phyloP scores from a whole-genome alignment of 92 coral and sea anemone genomes.

The Plumapathes pennacea region DNA sequence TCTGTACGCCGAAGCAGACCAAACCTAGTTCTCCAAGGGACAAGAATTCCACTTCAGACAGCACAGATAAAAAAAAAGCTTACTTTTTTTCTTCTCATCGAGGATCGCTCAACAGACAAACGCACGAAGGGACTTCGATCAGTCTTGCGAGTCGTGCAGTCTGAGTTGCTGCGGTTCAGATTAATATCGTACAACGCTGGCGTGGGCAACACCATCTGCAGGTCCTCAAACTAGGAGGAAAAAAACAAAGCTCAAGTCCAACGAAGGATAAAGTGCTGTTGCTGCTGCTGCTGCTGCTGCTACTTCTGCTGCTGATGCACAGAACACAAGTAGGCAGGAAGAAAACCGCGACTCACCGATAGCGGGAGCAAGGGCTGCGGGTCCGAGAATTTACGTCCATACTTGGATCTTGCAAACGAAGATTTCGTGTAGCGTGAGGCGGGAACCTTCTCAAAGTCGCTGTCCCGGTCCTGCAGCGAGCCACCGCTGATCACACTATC shows the following conservation, averaged over 20 bases:
- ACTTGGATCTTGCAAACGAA: constrained; percentile 41
- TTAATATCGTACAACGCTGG: constrained; percentile 74
- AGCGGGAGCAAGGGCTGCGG: constrained; percentile 59
- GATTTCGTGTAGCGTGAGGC: constrained; percentile 50
- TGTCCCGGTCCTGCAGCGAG: constrained; percentile 79
- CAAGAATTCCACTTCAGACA: no score
- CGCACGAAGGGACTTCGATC: constrained; percentile 86
- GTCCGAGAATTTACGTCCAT: constrained; percentile 72
- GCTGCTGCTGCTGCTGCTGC: not conserved
- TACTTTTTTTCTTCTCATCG: constrained; percentile 84
- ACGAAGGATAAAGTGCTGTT: not conserved
- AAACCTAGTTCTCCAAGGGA: not conserved
- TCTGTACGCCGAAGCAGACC: no score
- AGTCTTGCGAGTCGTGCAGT: constrained; percentile 92
- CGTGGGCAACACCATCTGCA: constrained; percentile 57
- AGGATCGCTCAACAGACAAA: constrained; percentile 83
- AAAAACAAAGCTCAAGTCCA: not conserved
- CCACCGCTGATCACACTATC: constrained; percentile 91
- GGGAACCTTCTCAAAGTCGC: constrained; percentile 69
- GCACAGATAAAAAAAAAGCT: no score
- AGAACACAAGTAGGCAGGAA: not conserved
- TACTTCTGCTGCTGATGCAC: not conserved
- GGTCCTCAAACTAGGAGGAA: constrained; percentile 58
- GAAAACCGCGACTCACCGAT: constrained; percentile 7
- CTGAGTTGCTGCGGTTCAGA: constrained; percentile 96